A percentile compares a stretch with the other conserved stretches of the same genome.
Evolutionary conservation across 2,113 vertebrate species (phyloP).

Genomic region (Uropsilus gracilis): DNA sequence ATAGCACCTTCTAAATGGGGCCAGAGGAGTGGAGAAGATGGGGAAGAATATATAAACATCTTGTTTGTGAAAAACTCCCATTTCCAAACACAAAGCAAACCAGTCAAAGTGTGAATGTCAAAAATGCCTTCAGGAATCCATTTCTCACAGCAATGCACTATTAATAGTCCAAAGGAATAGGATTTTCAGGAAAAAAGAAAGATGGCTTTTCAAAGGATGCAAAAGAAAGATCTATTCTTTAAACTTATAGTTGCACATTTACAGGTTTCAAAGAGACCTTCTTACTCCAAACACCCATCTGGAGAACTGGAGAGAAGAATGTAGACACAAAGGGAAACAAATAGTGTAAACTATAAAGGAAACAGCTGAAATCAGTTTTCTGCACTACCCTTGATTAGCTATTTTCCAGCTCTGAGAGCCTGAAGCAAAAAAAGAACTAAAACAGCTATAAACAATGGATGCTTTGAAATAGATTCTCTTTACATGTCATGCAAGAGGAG

Average conservation of each 20-base stretch:
- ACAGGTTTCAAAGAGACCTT: constrained; percentile 70
- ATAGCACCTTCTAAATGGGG: background rate
- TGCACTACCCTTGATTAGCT: constrained; percentile 85
- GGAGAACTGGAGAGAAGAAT: constrained; percentile 54
- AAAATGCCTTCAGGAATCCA: background rate
- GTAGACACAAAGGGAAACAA: constrained; percentile 65
- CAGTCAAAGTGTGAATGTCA: background rate
- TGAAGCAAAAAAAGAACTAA: constrained; percentile 84
- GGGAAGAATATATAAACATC: background rate
- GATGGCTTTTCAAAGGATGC: constrained; percentile 38
- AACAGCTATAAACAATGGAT: constrained; percentile 85
- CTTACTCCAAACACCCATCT: constrained; percentile 62
- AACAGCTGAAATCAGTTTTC: constrained; percentile 88
- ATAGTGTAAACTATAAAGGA: constrained; percentile 79
- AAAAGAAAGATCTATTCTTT: constrained; percentile 26
- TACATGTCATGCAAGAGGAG: constrained; percentile 81
- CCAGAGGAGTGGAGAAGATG: background rate
- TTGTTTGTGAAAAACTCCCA: background rate
- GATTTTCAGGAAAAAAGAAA: background rate
- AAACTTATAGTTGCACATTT: constrained; percentile 58
- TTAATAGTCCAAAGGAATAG: background rate
- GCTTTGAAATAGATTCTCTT: constrained; percentile 86
- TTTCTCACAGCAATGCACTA: background rate
- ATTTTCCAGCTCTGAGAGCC: constrained; percentile 83
- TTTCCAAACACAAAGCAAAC: constrained; percentile 34